Conservation (phyloP, 2,888 invertebrate species). For the Eupithecia vulgata region DNA sequence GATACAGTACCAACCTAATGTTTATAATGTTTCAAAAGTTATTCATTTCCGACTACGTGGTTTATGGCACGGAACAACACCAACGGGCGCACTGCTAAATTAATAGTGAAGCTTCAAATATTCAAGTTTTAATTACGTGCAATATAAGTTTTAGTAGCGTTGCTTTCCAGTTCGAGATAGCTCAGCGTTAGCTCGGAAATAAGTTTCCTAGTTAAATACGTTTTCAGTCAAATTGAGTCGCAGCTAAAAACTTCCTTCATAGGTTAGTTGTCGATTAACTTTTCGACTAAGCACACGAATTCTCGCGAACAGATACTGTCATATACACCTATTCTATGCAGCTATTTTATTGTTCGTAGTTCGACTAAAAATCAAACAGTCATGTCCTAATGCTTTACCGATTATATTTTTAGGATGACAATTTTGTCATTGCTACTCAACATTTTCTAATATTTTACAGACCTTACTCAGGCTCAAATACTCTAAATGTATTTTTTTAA, state of each 20-base stretch:
- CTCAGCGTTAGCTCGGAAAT: constrained; percentile 7
- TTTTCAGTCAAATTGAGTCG: background rate
- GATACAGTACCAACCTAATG: too few species aligned
- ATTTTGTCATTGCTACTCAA: too few species aligned
- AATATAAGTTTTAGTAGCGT: constrained; percentile 24
- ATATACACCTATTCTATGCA: too few species aligned
- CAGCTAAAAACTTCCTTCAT: background rate
- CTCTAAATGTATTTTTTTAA: too few species aligned
- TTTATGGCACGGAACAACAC: constrained; percentile 18
- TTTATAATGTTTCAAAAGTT: constrained; percentile 1
- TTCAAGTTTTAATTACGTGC: constrained; percentile 30
- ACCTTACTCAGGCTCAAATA: too few species aligned
- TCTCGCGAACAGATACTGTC: background rate
- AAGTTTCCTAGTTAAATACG: constrained; percentile 8
- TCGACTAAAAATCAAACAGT: too few species aligned
- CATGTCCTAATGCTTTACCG: too few species aligned
- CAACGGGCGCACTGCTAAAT: constrained; percentile 15
- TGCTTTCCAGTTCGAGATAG: constrained; percentile 21
- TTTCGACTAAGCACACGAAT: background rate
- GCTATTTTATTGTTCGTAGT: too few species aligned
- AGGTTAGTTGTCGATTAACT: background rate
- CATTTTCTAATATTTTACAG: too few species aligned
- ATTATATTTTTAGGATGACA: too few species aligned
- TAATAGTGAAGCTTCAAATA: constrained; percentile 21
- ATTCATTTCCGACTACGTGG: constrained; percentile 5